Evolutionary conservation across 1,140 invertebrate species (phyloP).

Genomic region (Leguminivora glycinivorella): DNA sequence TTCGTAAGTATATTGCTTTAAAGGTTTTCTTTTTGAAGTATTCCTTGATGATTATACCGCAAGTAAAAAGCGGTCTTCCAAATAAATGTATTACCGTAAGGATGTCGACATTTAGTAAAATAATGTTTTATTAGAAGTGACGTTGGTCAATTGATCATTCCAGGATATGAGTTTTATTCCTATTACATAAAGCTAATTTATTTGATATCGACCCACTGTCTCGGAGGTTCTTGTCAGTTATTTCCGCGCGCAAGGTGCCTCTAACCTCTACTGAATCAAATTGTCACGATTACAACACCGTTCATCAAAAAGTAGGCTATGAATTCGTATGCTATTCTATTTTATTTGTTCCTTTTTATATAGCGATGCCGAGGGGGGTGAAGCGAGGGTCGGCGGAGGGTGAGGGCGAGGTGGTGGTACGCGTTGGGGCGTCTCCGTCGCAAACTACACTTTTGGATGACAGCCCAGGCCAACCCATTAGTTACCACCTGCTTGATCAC

Average conservation of each 20-base stretch:
- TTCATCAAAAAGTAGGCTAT: slow-evolving; percentile 40
- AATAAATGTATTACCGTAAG: slow-evolving; percentile 65
- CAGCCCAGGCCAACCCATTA: slow-evolving; percentile 79
- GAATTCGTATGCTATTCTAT: slow-evolving; percentile 36
- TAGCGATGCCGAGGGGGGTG: slow-evolving; percentile 78
- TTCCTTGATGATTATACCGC: slow-evolving; percentile 45
- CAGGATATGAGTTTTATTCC: slow-evolving; percentile 46
- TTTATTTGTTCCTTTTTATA: slow-evolving; percentile 44
- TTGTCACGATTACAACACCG: slow-evolving; percentile 60
- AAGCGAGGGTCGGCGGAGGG: slow-evolving; percentile 76
- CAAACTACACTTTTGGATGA: slow-evolving; percentile 71
- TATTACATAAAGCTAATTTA: slow-evolving; percentile 60
- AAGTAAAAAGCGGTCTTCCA: slow-evolving; percentile 66
- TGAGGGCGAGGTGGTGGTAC: slow-evolving; percentile 72
- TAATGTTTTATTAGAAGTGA: slow-evolving; percentile 69
- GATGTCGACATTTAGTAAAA: slow-evolving; percentile 68
- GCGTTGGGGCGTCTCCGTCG: slow-evolving; percentile 70
- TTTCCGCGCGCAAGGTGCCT: slow-evolving; percentile 75
- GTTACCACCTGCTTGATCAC: slow-evolving; percentile 90
- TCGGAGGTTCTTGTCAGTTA: slow-evolving; percentile 68
- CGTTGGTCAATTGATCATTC: slow-evolving; percentile 65
- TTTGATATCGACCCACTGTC: slow-evolving; percentile 69
- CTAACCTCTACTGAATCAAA: slow-evolving; percentile 77
- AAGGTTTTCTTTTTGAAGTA: slow-evolving; percentile 51
- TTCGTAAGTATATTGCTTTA: slow-evolving; percentile 72